Base-by-base conservation (phyloP, 2,888 invertebrate species). In the Eupeodes luniger region DNA sequence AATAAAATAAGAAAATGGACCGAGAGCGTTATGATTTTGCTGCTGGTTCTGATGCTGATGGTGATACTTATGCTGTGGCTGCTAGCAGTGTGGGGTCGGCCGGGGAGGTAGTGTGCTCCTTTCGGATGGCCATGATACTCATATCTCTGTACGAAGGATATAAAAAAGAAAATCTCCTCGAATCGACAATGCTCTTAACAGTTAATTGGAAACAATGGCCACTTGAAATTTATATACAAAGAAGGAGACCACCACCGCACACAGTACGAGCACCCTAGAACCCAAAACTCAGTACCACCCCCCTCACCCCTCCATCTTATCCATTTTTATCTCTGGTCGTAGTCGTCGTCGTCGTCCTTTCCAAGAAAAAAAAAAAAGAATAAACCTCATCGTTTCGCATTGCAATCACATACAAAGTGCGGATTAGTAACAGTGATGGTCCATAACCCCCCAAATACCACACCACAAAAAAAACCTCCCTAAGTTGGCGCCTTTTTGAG, bases 181-280 rank as follows among this genome's bases (percentile, higher is more conserved):
- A 81, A 69, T 88, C 84, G 85, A 85, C 85, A 88, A 85, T 88
- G 88, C 88, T 81, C 85, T 88, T 88, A 88, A 85, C 88, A 88
- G 85, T 85, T 88, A 88, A 88, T 88, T 88, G 85, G 88, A 88
- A 85, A 88, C 88, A 88, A 88, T 88, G 88, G 81, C 84, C 84
- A 85, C 85, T 84, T 87, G 87, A 87, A 61, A 77, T 82, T 16
- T 62, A 67, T 69, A 47, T 40, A 49, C 64, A 19, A 44, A 27
- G 34, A 57, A 9, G 57, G 40, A 40, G 40, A 40, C 40, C 40
- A 40, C 40, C 40, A 40, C 40, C 5, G 40, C 9, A 40, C 40
- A 9, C 4, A 40, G 40, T 40, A 40, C 40, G 40, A 40, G 40
- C 9, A 40, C 9, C 40, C 40, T 27, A 27, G 27, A 27, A 27